Conservation (phyloP, 1,140 invertebrate genomes). For the Lepidurus arcticus region DNA sequence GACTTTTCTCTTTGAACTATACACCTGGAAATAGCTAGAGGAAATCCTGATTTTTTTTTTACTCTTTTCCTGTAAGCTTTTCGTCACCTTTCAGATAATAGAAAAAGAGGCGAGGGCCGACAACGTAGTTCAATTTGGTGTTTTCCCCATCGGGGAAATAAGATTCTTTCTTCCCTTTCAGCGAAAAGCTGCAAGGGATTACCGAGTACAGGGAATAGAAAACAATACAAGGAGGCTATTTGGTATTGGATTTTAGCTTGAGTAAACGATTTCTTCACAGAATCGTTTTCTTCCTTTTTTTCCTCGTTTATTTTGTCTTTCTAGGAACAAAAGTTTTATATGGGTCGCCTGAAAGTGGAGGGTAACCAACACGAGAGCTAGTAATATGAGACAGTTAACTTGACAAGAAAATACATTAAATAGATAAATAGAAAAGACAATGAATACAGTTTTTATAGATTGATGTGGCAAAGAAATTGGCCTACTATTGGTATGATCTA, state of each 20-base stretch:
- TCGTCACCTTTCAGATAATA: neutral
- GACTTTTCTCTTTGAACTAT: neutral
- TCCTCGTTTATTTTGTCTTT: neutral
- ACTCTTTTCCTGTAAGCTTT: neutral
- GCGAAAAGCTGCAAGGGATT: constrained; percentile 14
- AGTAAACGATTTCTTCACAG: neutral
- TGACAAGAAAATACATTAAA: too few species aligned
- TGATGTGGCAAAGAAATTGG: too few species aligned
- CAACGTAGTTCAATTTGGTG: neutral
- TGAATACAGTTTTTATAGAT: too few species aligned
- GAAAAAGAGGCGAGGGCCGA: neutral
- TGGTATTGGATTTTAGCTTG: constrained; percentile 1
- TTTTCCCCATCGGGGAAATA: neutral
- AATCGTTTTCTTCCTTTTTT: neutral
- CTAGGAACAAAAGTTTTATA: neutral
- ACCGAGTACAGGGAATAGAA: neutral
- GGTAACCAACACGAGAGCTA: too few species aligned
- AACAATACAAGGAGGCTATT: neutral
- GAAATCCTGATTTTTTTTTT: neutral
- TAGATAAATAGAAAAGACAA: too few species aligned
- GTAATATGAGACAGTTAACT: too few species aligned
- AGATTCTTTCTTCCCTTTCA: neutral
- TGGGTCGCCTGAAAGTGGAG: neutral
- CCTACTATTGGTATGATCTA: too few species aligned
- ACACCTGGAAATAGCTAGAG: neutral